Base-by-base conservation (phyloP, 1,140 invertebrate genomes). In the Augochlora pura region DNA sequence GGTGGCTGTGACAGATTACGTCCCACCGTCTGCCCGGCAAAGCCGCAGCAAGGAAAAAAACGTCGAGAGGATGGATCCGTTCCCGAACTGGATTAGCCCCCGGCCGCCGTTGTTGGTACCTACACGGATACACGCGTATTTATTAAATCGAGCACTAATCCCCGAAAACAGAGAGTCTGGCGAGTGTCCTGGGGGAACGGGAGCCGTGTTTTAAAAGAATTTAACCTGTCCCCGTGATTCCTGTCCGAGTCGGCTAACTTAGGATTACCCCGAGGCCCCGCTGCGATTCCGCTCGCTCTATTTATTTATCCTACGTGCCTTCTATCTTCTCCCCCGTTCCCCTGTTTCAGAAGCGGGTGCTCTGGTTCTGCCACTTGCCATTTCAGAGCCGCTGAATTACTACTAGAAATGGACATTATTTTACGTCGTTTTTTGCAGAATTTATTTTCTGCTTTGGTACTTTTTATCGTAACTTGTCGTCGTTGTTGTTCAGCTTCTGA, bases 1-100 rank as follows among this genome's bases (percentile, higher is more conserved):
- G 88, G 90, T 90, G 91, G 86, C 87, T 88, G 87, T 92, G 91
- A 91, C 91, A 92, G 91, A 92, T 92, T 92, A 91, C 88, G 90
- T 86, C 82, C 81, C 81, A 71, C 81, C 85, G 85, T 86, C 85
- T 86, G 85, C 57, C 77, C 18, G 66, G 73, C 62, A 86, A 80
- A 83, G 85, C 85, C 74, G 73, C 68, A 69, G 78, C 70, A 84
- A 75, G 72, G 59, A 80, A 78, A 81, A 85, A 75, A 69, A 70
- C 52, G 63, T 32, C 38, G 70, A 66, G 64, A 81, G 77, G 74
- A 85, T 75, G 76, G 83, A 83, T 86, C 70, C 77, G 54, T 81
- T 80, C 77, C 81, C 81, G 74, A 74, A 81, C 71, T 87, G 85
- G 85, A 87, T 87, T 86, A 87, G 63, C 70, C 54, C 70, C 54